Evolutionary conservation across 2,113 vertebrate genomes (phyloP).

Genomic region (Halichoerus grypus): DNA sequence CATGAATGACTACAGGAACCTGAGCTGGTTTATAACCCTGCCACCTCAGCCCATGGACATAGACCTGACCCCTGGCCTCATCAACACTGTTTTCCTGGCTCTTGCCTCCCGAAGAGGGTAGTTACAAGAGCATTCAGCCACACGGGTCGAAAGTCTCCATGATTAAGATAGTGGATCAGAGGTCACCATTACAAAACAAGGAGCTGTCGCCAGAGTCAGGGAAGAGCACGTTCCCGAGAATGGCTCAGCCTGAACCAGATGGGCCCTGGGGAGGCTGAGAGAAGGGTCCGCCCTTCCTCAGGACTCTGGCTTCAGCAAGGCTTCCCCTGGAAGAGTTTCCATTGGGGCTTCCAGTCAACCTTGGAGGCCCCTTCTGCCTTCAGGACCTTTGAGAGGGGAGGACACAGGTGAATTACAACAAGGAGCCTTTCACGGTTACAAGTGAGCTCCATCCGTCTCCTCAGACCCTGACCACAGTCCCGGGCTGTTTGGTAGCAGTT

Average conservation of each 20-base stretch:
- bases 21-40: not conserved
- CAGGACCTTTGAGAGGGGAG: not conserved
- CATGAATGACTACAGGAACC: not conserved
- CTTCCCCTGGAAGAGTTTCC: not conserved
- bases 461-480: not conserved
- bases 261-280: not conserved
- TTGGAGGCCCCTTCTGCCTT: not conserved
- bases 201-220: not conserved
- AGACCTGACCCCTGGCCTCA: slow-evolving; percentile 9
- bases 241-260: slow-evolving; percentile 9
- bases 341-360: not conserved
- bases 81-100: slow-evolving; percentile 28
- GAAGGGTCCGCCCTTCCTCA: not conserved
- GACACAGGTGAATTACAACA: not conserved
- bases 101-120: slow-evolving; percentile 52
- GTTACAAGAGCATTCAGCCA: slow-evolving; percentile 66
- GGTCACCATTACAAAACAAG: slow-evolving; percentile 62
- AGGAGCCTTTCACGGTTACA: accelerated
- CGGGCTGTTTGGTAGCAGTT: not conserved
- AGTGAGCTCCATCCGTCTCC: not conserved
- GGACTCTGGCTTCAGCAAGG: not conserved
- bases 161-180: slow-evolving; percentile 76
- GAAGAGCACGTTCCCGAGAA: slow-evolving; percentile 61
- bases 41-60: not conserved
- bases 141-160: slow-evolving; percentile 74